phyloP scores from a whole-genome alignment of 2,888 invertebrate species.

The Corbicula japonica region DNA sequence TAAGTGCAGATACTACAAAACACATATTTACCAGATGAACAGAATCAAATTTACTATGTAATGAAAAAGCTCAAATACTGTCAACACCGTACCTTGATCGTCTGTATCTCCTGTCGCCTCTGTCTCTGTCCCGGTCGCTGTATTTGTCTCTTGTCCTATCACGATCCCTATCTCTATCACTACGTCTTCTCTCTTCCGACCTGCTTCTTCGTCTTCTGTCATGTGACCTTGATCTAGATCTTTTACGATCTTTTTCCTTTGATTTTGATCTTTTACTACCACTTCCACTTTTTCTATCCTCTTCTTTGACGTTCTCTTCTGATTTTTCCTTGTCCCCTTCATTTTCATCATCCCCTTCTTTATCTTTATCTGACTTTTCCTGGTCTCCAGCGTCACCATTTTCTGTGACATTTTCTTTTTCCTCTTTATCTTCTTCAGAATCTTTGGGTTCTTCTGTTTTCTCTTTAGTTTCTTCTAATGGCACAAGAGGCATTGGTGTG shows the following conservation, averaged over 20 bases:
- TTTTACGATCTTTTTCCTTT: conserved; percentile 51
- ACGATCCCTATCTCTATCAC: conserved; percentile 54
- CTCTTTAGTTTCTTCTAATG: conserved; percentile 36
- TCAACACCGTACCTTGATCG: conserved; percentile 64
- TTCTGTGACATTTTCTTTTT: neutral
- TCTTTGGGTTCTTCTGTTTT: conserved; percentile 16
- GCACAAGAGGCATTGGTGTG: conserved; percentile 45
- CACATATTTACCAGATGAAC: no score
- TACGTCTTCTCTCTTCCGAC: conserved; percentile 39
- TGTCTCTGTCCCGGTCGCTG: conserved; percentile 54
- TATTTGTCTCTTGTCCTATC: no score
- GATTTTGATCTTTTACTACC: conserved; percentile 51
- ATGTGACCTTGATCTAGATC: conserved; percentile 68
- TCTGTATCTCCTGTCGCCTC: conserved; percentile 52
- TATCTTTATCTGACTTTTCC: conserved; percentile 30
- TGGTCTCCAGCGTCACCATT: conserved; percentile 11
- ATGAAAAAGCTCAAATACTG: no score
- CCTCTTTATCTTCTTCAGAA: conserved; percentile 9
- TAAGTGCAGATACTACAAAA: no score
- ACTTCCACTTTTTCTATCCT: conserved; percentile 49
- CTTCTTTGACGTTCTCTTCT: conserved; percentile 43
- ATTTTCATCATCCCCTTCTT: conserved; percentile 47
- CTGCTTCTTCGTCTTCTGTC: conserved; percentile 58
- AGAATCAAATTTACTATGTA: no score
- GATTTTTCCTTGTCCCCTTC: conserved; percentile 54